A percentile compares a stretch with the other conserved stretches of the same genome.
Conservation (phyloP, 2,888 invertebrate genomes). For the Phaedon cochleariae region DNA sequence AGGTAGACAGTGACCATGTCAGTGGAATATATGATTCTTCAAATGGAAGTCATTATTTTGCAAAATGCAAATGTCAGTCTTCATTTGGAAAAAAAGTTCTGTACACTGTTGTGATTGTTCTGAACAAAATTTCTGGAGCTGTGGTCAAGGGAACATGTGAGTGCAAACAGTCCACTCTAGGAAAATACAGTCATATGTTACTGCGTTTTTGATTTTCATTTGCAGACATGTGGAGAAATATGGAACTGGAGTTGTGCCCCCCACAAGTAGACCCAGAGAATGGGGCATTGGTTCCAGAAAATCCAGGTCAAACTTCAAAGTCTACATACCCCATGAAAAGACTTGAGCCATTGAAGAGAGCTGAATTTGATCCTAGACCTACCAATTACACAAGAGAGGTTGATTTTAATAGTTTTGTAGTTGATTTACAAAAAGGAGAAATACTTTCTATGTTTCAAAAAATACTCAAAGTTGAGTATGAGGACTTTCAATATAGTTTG, state of each 20-base stretch:
- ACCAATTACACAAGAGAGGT: too few relatives aligned
- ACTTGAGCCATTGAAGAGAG: too few relatives aligned
- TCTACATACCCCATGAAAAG: neutral
- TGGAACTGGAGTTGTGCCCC: constrained; percentile 8
- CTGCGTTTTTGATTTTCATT: constrained; percentile 1
- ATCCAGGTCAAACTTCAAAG: neutral
- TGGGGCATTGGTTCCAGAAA: constrained; percentile 5
- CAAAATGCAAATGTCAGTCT: too few relatives aligned
- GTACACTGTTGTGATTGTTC: neutral
- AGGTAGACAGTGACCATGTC: too few relatives aligned
- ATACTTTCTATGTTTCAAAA: neutral
- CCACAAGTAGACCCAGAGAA: constrained; percentile 7
- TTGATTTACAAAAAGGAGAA: too few relatives aligned
- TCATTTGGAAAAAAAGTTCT: too few relatives aligned
- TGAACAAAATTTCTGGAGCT: constrained; percentile 7
- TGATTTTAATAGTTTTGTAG: too few relatives aligned
- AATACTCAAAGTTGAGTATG: neutral
- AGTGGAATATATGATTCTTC: neutral
- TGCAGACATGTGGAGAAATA: too few relatives aligned
- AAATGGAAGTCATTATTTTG: constrained; percentile 5
- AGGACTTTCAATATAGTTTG: neutral
- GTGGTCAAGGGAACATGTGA: too few relatives aligned
- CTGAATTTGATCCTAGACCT: too few relatives aligned
- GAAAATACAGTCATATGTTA: constrained; percentile 8
- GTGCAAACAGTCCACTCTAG: constrained; percentile 11